Conservation (phyloP, 1,140 invertebrate genomes). For the Cydia fagiglandana region DNA sequence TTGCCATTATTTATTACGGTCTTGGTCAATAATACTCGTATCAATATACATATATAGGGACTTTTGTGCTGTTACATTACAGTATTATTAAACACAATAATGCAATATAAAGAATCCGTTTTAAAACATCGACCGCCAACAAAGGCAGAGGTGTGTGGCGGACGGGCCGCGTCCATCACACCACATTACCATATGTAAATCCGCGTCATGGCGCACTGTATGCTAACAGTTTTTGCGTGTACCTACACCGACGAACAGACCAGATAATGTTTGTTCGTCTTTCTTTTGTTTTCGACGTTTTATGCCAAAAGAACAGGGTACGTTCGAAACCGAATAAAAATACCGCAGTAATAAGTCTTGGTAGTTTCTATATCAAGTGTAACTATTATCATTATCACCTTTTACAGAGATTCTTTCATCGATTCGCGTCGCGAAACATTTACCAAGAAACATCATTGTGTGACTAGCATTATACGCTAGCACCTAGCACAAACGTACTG, state of each 20-base stretch:
- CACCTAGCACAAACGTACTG: neutral
- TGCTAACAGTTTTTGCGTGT: slow-evolving; percentile 51
- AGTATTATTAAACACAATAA: neutral
- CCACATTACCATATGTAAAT: slow-evolving; percentile 62
- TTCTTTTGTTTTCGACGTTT: slow-evolving; percentile 17
- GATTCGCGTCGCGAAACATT: neutral
- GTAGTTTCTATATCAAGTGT: neutral
- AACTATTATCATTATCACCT: neutral
- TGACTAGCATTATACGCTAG: neutral
- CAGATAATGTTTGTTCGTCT: slow-evolving; percentile 10
- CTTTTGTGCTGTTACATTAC: neutral
- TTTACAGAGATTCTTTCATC: slow-evolving; percentile 15
- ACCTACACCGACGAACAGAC: slow-evolving; percentile 4
- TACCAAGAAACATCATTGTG: slow-evolving; percentile 5
- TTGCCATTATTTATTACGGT: no score
- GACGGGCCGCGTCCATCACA: slow-evolving; percentile 43
- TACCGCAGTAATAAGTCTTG: neutral
- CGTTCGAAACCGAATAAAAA: neutral
- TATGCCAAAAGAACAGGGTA: neutral
- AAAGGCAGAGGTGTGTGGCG: slow-evolving; percentile 46
- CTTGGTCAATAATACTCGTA: no score
- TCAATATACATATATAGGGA: no score
- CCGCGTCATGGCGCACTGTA: slow-evolving; percentile 40
- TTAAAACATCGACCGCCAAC: slow-evolving; percentile 43
- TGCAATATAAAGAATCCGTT: neutral